These are phyloP conservation scores for Himalopsyche japonica DNA, from an alignment of 2,888 invertebrate genomes.

Conservation along the genomic window DNA sequence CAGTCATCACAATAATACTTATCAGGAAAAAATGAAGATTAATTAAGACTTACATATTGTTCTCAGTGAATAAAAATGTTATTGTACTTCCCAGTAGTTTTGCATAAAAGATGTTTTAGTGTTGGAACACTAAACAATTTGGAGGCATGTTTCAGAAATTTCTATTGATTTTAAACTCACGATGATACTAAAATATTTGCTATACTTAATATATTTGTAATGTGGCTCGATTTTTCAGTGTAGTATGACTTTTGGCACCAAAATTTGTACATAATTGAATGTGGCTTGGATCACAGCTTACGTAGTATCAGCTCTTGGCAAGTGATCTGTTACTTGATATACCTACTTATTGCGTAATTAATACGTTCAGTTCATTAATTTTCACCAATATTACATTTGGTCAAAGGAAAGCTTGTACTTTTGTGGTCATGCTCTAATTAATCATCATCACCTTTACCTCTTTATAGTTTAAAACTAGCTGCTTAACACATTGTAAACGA, in stretches of 20 bases:
- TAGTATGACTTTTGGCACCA: conserved; percentile 40
- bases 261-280: conserved; percentile 41
- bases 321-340: conserved; percentile 38
- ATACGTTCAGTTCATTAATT: conserved; percentile 32
- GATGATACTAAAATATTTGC: conserved; percentile 36
- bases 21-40: neutral
- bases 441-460: conserved; percentile 39
- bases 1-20: neutral
- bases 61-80: neutral
- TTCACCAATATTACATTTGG: conserved; percentile 34
- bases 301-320: conserved; percentile 39
- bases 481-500: conserved; percentile 36
- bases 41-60: neutral
- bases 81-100: neutral
- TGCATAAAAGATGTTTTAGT: conserved; percentile 1
- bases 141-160: conserved; percentile 29
- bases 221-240: conserved; percentile 40
- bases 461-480: conserved; percentile 37
- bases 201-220: conserved; percentile 37
- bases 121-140: neutral
- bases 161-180: conserved; percentile 16
- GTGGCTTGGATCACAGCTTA: conserved; percentile 42
- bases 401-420: conserved; percentile 38
- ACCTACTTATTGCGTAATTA: conserved; percentile 34
- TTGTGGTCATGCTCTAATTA: conserved; percentile 40